phyloP scores from a whole-genome alignment of 2,888 invertebrate species.

The Exocentrus adspersus region DNA sequence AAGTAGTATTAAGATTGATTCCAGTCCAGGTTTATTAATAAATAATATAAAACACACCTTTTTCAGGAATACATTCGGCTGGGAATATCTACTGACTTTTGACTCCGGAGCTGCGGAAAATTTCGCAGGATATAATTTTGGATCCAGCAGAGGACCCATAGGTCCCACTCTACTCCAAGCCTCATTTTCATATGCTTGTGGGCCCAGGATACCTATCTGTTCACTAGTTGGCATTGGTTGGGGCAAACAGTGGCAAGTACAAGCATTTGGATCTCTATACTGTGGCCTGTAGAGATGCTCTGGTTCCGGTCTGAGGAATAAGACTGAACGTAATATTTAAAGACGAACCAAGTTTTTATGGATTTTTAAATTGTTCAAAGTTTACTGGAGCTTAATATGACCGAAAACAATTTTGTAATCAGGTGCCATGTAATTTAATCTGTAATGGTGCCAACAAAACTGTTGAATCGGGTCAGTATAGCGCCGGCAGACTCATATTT shows the following conservation, averaged over 20 bases:
- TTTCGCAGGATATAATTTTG: constrained; percentile 70
- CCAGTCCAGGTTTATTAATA: no score
- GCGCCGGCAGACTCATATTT: no score
- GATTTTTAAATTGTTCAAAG: no score
- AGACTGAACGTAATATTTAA: constrained; percentile 15
- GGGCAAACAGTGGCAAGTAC: constrained; percentile 52
- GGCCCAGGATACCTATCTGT: constrained; percentile 48
- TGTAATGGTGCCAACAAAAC: no score
- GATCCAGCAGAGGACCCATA: constrained; percentile 71
- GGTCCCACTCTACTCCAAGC: constrained; percentile 66
- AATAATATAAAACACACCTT: constrained; percentile 63
- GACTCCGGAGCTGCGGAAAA: constrained; percentile 69
- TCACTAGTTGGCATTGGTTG: constrained; percentile 30
- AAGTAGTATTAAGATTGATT: no score
- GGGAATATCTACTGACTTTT: constrained; percentile 66
- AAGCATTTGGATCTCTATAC: constrained; percentile 61
- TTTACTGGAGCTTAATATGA: no score
- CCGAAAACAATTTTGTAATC: no score
- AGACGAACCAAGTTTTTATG: no score
- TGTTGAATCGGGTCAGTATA: no score
- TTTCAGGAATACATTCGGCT: constrained; percentile 71
- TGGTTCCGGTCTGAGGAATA: constrained; percentile 64
- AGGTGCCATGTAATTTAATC: no score
- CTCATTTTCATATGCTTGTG: constrained; percentile 52
- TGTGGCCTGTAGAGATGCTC: constrained; percentile 63